These are phyloP conservation scores for Brachystomella parvula DNA, from an alignment of 1,140 invertebrate genomes.

Conservation along the genomic window DNA sequence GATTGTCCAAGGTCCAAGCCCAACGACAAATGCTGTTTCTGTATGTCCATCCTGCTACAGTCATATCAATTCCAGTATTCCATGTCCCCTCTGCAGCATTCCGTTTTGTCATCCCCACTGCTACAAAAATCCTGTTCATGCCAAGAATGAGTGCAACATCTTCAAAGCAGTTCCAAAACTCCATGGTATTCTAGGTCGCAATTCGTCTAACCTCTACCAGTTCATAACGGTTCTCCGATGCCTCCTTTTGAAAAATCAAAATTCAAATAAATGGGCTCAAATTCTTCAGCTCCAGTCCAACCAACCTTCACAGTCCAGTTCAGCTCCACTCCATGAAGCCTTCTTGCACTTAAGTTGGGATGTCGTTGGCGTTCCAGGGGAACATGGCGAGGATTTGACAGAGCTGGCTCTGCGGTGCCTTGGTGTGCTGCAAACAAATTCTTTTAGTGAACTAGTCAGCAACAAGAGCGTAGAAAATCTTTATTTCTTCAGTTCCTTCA, in stretches of 20 bases:
- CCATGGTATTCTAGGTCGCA: slow-evolving; percentile 1
- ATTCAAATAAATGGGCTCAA: slow-evolving; percentile 29
- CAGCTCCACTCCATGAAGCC: background rate
- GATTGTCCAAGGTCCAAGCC: slow-evolving; percentile 22
- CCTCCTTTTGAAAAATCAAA: slow-evolving; percentile 1
- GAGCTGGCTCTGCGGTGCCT: slow-evolving; percentile 20
- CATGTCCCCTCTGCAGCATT: slow-evolving; percentile 15
- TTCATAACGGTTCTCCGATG: slow-evolving; percentile 23
- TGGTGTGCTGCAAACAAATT: slow-evolving; percentile 29
- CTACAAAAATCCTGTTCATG: background rate
- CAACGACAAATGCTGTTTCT: background rate
- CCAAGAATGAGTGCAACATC: slow-evolving; percentile 25
- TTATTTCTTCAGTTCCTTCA: slow-evolving; percentile 60
- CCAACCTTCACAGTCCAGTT: slow-evolving; percentile 8
- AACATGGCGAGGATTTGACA: background rate
- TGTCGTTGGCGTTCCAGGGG: background rate
- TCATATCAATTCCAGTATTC: background rate
- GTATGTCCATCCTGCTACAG: slow-evolving; percentile 10
- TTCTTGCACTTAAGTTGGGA: slow-evolving; percentile 19
- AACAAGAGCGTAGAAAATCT: slow-evolving; percentile 46
- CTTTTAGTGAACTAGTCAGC: slow-evolving; percentile 23
- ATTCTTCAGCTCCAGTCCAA: slow-evolving; percentile 27
- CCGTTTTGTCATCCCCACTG: slow-evolving; percentile 10
- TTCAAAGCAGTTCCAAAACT: slow-evolving; percentile 15
- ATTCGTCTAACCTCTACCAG: slow-evolving; percentile 8